Base-by-base conservation (phyloP, 2,113 vertebrate species). In the Deroptyus accipitrinus region DNA sequence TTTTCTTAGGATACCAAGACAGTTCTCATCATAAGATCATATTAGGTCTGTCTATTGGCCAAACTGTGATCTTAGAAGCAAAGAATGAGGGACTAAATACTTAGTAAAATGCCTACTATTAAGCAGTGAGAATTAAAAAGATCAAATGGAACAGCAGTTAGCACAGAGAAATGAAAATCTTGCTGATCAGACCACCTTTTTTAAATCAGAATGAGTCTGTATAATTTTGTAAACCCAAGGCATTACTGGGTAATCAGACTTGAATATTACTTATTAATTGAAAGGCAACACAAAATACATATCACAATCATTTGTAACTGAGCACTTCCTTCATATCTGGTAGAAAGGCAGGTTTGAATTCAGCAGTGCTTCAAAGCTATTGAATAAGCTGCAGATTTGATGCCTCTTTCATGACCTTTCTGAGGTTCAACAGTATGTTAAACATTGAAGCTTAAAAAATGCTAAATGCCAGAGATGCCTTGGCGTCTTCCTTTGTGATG, bases 1-100 rank as follows among this genome's bases (percentile, higher is more conserved):
- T 84, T 24, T 59, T 81, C 68, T 91, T 42, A 91, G 76, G 80
- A 68, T 75, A 88, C 35, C n/a, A 80, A 90, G 87, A 94, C 91
- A 82, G 54, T 54, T 90, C 73, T 86, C 46, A 90, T 33, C 66
- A 46, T 84, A 93, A 95, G 14, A 70, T 49, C 24, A 31, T 78
- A 66, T 12, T 86, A 70, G n/a, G 64, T 64, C 49, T 90, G 64
- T 37, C 44, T 91, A 8, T 31, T 57, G 49, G 62, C 39, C 85
- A 86, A 49, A 78, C 17, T 67, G 13, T 37, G 52, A 72, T 69
- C 59, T 73, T 83, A 88, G 72, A 73, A 88, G 30, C 33, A 82
- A 79, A 74, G 48, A 72, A 87, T 27, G 33, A 85, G 27, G 17
- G 78, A 80, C 89, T 59, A 69, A 92, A 80, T 81, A 78, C 27